These are phyloP conservation scores for Drosophila mayaguana DNA, from an alignment of 2,888 invertebrate species.

Conservation along the genomic window DNA sequence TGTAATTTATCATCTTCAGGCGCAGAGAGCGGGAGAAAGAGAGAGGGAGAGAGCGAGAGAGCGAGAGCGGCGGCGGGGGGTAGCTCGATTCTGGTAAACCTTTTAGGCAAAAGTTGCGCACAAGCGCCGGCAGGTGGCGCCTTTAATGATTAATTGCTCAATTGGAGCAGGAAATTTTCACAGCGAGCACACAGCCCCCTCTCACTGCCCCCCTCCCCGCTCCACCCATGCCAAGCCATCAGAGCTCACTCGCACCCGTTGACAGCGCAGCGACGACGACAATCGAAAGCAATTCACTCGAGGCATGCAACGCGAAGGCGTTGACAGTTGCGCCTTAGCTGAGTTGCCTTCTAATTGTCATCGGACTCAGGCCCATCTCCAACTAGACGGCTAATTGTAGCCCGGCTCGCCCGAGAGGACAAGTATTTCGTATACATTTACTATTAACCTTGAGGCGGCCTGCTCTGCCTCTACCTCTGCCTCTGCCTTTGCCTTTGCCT, in stretches of 20 bases:
- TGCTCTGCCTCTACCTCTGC: too few relatives aligned
- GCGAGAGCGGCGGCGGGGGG: neutral
- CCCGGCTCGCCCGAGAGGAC: neutral
- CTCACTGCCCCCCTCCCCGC: neutral
- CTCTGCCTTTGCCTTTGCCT: too few relatives aligned
- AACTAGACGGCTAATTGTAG: conserved; percentile 29
- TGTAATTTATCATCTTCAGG: conserved; percentile 75
- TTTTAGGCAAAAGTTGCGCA: conserved; percentile 58
- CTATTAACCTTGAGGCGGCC: conserved; percentile 24
- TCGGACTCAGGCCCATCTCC: conserved; percentile 8
- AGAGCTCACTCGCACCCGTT: neutral
- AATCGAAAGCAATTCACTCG: conserved; percentile 20
- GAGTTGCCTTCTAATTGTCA: conserved; percentile 35
- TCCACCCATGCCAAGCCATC: neutral
- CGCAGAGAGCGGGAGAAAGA: conserved; percentile 37
- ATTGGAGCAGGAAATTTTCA: conserved; percentile 58
- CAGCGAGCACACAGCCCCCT: neutral
- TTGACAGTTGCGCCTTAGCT: conserved; percentile 28
- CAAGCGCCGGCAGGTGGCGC: conserved; percentile 49
- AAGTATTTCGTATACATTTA: neutral
- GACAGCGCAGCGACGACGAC: conserved; percentile 33
- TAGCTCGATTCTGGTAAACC: conserved; percentile 40
- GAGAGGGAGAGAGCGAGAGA: conserved; percentile 23
- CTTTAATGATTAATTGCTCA: conserved; percentile 75
- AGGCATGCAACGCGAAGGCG: conserved; percentile 22